Evolutionary conservation across 2,797 vertebrate species (phyloP).

Genomic region (Todus mexicanus): DNA sequence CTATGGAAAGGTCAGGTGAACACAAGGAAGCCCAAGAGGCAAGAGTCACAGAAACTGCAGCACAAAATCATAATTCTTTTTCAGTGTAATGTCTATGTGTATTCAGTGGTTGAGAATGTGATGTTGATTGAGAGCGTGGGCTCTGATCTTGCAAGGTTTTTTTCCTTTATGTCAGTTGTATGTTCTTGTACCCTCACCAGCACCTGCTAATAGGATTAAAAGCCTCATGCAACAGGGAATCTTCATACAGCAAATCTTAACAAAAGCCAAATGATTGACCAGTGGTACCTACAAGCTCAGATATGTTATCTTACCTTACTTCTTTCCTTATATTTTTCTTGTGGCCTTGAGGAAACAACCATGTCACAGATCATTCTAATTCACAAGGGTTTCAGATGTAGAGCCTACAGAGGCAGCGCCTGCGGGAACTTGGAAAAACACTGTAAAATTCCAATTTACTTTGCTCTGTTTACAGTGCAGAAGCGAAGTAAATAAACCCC

Average conservation of each 20-base stretch:
- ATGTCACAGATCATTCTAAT: slow-evolving; percentile 35
- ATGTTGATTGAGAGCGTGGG: not conserved
- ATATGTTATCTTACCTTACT: not conserved
- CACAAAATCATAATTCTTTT: not conserved
- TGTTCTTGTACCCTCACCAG: not conserved
- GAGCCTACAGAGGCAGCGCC: slow-evolving; percentile 9
- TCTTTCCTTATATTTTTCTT: not conserved
- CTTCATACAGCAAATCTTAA: not conserved
- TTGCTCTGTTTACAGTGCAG: slow-evolving; percentile 12
- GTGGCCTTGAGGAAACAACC: not conserved
- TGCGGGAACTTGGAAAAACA: slow-evolving; percentile 2
- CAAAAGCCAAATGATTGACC: slow-evolving; percentile 10
- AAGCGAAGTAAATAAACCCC: not conserved
- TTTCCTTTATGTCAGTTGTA: not conserved
- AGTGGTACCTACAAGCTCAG: not conserved
- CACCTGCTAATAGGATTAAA: not conserved
- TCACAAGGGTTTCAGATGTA: slow-evolving; percentile 40
- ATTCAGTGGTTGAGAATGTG: not conserved
- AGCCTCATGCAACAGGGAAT: not conserved
- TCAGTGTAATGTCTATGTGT: not conserved
- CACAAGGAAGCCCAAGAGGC: not conserved
- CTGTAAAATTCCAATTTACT: slow-evolving; percentile 22
- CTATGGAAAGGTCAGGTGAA: not conserved
- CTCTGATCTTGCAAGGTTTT: not conserved
- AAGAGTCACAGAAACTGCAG: not conserved